Evolutionary conservation across 2,113 vertebrate genomes (phyloP).

Genomic region (Bubo bubo): DNA sequence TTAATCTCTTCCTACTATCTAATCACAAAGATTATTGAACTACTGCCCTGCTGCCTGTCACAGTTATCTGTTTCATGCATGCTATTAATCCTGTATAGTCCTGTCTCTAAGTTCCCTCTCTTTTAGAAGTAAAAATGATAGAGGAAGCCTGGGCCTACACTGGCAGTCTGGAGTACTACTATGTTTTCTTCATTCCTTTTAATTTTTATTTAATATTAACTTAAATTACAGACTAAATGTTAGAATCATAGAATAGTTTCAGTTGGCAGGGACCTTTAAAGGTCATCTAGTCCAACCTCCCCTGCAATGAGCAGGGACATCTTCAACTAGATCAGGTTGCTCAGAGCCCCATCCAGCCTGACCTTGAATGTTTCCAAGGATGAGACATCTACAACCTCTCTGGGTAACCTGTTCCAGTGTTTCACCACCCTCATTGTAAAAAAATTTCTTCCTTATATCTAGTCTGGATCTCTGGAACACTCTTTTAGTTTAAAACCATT

Average conservation of each 20-base stretch:
- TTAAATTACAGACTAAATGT: neutral
- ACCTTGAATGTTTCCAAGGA: neutral
- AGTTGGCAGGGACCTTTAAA: neutral
- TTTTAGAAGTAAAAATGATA: neutral
- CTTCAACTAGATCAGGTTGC: no score
- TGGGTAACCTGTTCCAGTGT: neutral
- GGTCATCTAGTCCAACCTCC: accelerated
- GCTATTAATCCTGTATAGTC: neutral
- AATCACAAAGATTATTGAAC: neutral
- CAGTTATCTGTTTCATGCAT: neutral
- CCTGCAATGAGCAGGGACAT: neutral
- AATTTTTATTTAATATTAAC: neutral
- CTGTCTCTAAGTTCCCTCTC: neutral
- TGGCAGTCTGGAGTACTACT: neutral
- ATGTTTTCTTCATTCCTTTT: neutral
- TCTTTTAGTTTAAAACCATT: neutral
- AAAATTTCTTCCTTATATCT: neutral
- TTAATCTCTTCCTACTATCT: neutral
- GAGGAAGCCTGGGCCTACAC: neutral
- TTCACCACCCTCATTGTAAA: accelerated
- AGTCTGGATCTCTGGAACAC: neutral
- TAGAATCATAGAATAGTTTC: neutral
- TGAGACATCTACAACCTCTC: accelerated
- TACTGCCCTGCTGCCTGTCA: neutral
- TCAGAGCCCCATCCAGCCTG: neutral